Evolutionary conservation across 2,113 vertebrate genomes (phyloP).

Genomic region (Alethe diademata): DNA sequence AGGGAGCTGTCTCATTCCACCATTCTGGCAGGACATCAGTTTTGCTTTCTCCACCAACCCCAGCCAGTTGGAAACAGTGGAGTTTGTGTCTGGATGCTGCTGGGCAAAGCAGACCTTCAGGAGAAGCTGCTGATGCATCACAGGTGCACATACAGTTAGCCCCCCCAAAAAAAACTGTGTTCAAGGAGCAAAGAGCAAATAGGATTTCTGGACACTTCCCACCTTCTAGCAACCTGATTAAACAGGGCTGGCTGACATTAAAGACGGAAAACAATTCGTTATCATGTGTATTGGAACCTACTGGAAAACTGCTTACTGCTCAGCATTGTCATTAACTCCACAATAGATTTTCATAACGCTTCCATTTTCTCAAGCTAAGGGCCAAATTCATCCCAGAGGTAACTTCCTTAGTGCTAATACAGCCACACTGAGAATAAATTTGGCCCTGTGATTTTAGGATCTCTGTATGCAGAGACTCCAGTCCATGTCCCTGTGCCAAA

Average conservation of each 20-base stretch:
- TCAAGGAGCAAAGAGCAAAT: neutral
- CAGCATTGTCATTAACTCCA: slow-evolving; percentile 10
- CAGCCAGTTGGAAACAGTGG: neutral
- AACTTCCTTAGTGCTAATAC: neutral
- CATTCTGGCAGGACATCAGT: neutral
- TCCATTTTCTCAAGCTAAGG: neutral
- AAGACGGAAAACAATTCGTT: slow-evolving; percentile 26
- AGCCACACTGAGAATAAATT: neutral
- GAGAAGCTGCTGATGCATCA: neutral
- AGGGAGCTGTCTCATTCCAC: neutral
- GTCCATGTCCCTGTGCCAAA: neutral
- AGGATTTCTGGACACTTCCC: neutral
- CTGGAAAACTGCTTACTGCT: slow-evolving; percentile 31
- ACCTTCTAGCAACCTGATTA: neutral
- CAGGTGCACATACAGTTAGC: neutral
- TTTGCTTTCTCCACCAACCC: neutral
- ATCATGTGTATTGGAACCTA: slow-evolving; percentile 4
- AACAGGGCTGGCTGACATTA: neutral
- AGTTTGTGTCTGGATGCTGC: neutral
- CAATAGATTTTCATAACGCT: neutral
- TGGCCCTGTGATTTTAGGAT: neutral
- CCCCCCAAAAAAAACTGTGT: neutral
- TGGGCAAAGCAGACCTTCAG: neutral
- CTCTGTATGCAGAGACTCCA: neutral
- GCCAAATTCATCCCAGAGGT: slow-evolving; percentile 28